Base-by-base conservation (phyloP, 1,140 invertebrate genomes). In the Bicyclus anynana region DNA sequence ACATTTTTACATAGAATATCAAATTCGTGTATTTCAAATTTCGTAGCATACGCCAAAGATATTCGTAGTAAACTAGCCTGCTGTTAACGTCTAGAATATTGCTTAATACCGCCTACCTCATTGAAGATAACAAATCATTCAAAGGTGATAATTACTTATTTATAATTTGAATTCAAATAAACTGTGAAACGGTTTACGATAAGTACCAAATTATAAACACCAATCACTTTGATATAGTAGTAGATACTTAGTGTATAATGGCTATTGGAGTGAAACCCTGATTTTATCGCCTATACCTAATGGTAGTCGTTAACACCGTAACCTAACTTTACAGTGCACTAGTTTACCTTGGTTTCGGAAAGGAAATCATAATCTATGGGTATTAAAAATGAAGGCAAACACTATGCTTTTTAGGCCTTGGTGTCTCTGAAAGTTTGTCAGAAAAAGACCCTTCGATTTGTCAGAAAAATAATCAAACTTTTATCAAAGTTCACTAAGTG, bases 231-330 rank as follows among this genome's bases (percentile, higher is more conserved):
- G 40, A 44, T 44, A 44, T 17, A 44, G 40, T 44, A 12, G n/a
- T n/a, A n/a, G n/a, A n/a, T n/a, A n/a, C n/a, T 6, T 7, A 10
- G 6, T 44, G 16, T 20, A 44, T 10, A 44, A 44, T 44, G 5
- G 10, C 10, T 44, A 44, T 44, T 44, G 40, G 40, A 44, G 40
- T 44, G 16, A 44, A 44, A 44, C 40, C 40, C 40, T 20, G 40
- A 44, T 44, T 44, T 44, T 44, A 44, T 44, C 40, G 16, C 18
- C 16, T 14, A 44, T 20, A 44, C 17, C 40, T 44, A 44, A 44
- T 44, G 40, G 40, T 44, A 20, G 40, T 44, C 40, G 40, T 44
- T 44, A 44, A 44, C 40, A 44, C 18, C 40, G 40, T 44, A 44
- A 44, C 40, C 40, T 44, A 44, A 44, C 40, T 44, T 44, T 44